Base-by-base conservation (phyloP, 2,888 invertebrate genomes). In the Oscheius sp. region DNA sequence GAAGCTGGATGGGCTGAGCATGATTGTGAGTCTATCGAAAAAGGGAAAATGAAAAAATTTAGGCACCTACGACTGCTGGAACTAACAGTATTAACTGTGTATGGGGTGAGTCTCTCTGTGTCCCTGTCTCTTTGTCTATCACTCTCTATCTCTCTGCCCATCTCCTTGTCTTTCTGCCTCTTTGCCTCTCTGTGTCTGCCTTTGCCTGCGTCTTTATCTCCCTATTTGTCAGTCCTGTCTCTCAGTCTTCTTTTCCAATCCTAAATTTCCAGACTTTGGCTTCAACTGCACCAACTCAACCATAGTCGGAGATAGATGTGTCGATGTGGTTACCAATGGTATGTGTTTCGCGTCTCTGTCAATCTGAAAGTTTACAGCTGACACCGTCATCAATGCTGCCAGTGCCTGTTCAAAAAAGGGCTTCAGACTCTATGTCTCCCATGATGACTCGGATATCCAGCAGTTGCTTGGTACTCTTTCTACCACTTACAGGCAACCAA, bases 251-350 rank as follows among this genome's bases (percentile, higher is more conserved):
- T n/a, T 37, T n/a, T 35, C 37, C 3, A 2, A n/a, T 62, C 5
- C 10, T 5, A 13, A 1, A 7, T 10, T 47, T 63, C 2, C 63
- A 63, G 63, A 63, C 21, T 63, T 63, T 29, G 63, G 63, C n/a
- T 29, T 50, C 5, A 32, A 63, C 11, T 63, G 63, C 32, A 63
- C 10, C n/a, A 63, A 63, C 21, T 47, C 13, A n/a, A 48, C 29
- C 0, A n/a, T 10, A 7, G n/a, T 63, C 29, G 63, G 33, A 21
- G 63, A 63, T 11, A 47, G 48, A 5, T 63, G 63, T 32, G 48
- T 63, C 32, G 63, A 63, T 47, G 48, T 63, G 11, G 63, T 63
- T 32, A 48, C 21, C n/a, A 63, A n/a, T 1, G 48, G 63, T 63
- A 48, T 10, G 9, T 57, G 2, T 29, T 29, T 33, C 7, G 7